These are phyloP conservation scores for Paraplagusia blochii DNA, from an alignment of 2,113 vertebrate genomes.

Conservation along the genomic window DNA sequence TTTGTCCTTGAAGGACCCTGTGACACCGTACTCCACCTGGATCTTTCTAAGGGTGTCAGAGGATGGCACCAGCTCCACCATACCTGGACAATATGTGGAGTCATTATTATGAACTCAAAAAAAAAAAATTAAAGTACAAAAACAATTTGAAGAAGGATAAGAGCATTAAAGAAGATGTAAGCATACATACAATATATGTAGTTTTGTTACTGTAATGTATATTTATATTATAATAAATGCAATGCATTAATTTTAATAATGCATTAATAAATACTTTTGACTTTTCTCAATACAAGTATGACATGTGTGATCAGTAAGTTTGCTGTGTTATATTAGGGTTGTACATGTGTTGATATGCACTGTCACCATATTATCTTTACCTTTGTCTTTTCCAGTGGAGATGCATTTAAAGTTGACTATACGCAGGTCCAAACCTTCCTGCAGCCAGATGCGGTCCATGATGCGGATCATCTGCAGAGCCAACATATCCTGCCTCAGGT, in stretches of 20 bases:
- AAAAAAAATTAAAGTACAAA: neutral
- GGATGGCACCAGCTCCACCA: constrained; percentile 96
- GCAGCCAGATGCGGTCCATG: constrained; percentile 98
- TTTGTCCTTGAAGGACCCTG: constrained; percentile 98
- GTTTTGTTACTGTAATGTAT: too few species aligned
- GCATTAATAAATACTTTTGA: too few species aligned
- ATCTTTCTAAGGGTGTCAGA: constrained; percentile 98
- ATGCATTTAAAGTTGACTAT: constrained; percentile 98
- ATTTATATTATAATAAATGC: too few species aligned
- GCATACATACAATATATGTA: too few species aligned
- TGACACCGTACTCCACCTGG: constrained; percentile 97
- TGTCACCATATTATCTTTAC: constrained; percentile 54
- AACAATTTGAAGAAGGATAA: too few species aligned
- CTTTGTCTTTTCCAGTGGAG: constrained; percentile 94
- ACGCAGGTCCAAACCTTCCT: constrained; percentile 94
- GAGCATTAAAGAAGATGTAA: too few species aligned
- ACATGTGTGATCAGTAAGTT: neutral
- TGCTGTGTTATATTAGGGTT: too few species aligned
- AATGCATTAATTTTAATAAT: too few species aligned
- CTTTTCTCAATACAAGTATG: neutral
- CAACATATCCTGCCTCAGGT: constrained; percentile 97
- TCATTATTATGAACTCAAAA: neutral
- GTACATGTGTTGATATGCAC: too few species aligned
- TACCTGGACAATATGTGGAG: constrained; percentile 72
- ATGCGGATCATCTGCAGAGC: constrained; percentile 98